A percentile compares a stretch with the other conserved stretches of the same genome.
phyloP scores from a whole-genome alignment of 2,113 vertebrate genomes.

The Syngnathoides biaculeatus region DNA sequence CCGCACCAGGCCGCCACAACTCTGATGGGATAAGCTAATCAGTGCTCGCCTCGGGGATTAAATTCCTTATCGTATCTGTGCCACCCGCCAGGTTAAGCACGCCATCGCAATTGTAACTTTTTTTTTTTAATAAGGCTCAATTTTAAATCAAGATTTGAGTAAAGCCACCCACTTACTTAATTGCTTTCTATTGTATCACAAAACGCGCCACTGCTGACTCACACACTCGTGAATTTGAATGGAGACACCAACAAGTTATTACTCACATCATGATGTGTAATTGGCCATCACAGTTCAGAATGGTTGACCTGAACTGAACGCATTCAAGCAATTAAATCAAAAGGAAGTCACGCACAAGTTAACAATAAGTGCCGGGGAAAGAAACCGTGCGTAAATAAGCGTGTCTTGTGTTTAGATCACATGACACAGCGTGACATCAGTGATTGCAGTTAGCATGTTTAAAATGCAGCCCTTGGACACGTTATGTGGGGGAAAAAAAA shows the following conservation, averaged over 20 bases:
- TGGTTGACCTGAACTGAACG: neutral
- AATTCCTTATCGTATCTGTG: constrained; percentile 67
- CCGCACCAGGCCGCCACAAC: constrained; percentile 13
- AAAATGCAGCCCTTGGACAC: too few species aligned
- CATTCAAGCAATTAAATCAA: neutral
- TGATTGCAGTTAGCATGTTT: neutral
- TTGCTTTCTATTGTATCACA: constrained; percentile 68
- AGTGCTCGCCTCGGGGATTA: constrained; percentile 67
- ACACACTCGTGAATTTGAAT: neutral
- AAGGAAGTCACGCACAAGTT: neutral
- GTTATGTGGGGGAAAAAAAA: too few species aligned
- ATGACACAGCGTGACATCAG: neutral
- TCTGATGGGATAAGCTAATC: constrained; percentile 67
- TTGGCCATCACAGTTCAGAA: neutral
- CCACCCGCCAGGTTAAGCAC: constrained; percentile 69
- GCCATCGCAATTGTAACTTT: constrained; percentile 62
- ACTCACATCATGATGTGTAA: neutral
- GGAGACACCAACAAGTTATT: neutral
- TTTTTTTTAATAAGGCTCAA: constrained; percentile 62
- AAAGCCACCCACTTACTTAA: constrained; percentile 64
- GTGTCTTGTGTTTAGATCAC: neutral
- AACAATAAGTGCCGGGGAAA: neutral
- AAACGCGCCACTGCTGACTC: neutral
- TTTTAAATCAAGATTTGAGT: constrained; percentile 68
- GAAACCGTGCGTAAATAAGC: neutral